phyloP scores from a whole-genome alignment of 2,888 invertebrate genomes.

The Selenia dentaria region DNA sequence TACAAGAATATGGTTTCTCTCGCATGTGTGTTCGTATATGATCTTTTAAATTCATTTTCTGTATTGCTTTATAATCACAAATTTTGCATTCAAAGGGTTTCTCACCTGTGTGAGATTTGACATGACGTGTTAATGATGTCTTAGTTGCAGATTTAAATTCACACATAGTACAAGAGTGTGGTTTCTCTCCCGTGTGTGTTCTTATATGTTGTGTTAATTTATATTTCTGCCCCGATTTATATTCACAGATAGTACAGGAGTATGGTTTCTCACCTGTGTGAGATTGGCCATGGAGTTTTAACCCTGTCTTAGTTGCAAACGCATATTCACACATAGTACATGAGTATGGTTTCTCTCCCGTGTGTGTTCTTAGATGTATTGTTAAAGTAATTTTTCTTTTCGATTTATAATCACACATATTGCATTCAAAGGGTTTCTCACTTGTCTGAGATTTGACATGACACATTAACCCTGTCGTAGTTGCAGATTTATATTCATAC shows the following conservation, averaged over 20 bases:
- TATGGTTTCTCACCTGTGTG: neutral
- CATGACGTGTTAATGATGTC: neutral
- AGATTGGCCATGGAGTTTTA: neutral
- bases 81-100: neutral
- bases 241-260: neutral
- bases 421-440: neutral
- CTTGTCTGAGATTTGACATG: neutral
- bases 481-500: neutral
- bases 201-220: neutral
- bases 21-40: neutral
- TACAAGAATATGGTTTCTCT: neutral
- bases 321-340: neutral
- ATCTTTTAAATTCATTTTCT: neutral
- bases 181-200: neutral
- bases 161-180: neutral
- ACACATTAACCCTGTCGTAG: neutral
- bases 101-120: neutral
- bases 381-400: no score
- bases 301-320: neutral
- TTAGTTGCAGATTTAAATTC: neutral
- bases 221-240: neutral
- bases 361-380: neutral
- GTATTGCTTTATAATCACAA: neutral
- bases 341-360: neutral
- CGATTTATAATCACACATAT: neutral